phyloP scores from a whole-genome alignment of 2,113 vertebrate genomes.

The Paramormyrops kingsleyae region DNA sequence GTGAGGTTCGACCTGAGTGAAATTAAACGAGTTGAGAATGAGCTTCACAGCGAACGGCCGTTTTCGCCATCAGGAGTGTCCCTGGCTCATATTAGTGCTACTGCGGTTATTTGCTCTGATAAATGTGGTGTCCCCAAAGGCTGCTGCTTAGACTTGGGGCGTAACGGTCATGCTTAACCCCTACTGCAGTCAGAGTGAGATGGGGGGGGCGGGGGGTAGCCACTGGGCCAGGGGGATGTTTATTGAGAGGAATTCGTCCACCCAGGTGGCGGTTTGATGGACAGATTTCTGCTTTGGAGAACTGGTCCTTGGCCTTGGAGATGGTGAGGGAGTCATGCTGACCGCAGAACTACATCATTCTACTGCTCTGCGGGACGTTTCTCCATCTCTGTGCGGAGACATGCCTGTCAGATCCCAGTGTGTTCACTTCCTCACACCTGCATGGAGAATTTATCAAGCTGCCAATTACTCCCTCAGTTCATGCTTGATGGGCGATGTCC shows the following conservation, averaged over 20 bases:
- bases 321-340: background rate
- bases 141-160: background rate
- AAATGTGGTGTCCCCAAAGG: background rate
- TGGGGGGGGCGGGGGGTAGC: background rate
- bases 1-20: background rate
- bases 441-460: background rate
- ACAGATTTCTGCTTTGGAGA: background rate
- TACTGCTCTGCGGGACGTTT: background rate
- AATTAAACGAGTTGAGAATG: background rate
- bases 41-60: background rate
- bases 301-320: background rate
- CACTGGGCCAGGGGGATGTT: background rate
- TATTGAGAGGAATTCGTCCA: background rate
- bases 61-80: background rate
- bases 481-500: background rate
- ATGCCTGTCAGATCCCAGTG: background rate
- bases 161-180: background rate
- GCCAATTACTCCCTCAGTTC: background rate
- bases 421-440: background rate
- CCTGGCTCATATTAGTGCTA: background rate
- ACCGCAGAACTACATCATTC: background rate
- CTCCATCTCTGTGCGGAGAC: background rate
- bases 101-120: conserved; percentile 4
- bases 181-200: background rate
- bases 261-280: background rate